phyloP scores from a whole-genome alignment of 2,888 invertebrate genomes.

The Synergus japonicus region DNA sequence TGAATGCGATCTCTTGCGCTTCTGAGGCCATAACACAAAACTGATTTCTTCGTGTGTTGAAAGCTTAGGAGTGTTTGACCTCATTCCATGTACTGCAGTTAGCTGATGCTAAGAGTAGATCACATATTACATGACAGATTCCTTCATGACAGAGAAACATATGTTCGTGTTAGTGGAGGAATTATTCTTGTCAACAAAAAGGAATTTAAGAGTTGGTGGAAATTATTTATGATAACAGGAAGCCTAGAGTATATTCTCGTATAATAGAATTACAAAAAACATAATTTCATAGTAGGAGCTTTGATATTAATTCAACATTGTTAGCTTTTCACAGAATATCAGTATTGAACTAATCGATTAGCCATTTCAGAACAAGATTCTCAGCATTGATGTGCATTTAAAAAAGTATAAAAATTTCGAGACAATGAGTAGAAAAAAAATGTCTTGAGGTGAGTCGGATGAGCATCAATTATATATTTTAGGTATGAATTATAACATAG shows the following conservation, averaged over 20 bases:
- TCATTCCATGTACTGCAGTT: constrained; percentile 23
- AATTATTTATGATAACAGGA: neutral
- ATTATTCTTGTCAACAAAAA: constrained; percentile 25
- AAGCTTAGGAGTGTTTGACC: constrained; percentile 36
- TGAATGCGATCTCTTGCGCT: constrained; percentile 15
- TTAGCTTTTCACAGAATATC: neutral
- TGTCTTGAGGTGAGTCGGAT: neutral
- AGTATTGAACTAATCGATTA: constrained; percentile 44
- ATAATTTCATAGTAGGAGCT: neutral
- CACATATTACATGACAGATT: constrained; percentile 31
- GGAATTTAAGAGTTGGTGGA: neutral
- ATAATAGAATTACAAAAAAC: neutral
- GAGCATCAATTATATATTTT: neutral
- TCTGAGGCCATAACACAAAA: constrained; percentile 30
- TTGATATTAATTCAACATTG: neutral
- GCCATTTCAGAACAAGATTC: constrained; percentile 61
- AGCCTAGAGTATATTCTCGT: neutral
- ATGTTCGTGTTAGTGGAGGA: neutral
- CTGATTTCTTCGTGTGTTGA: constrained; percentile 22
- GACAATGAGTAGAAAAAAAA: neutral
- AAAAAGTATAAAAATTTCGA: neutral
- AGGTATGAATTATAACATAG: constrained; percentile 13
- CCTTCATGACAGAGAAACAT: neutral
- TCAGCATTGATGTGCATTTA: neutral
- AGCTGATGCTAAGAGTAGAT: constrained; percentile 53